Percentiles rank a stretch among this genome's conserved stretches.
Conservation (phyloP, 2,113 vertebrate species). For the Tachuris rubrigastra region DNA sequence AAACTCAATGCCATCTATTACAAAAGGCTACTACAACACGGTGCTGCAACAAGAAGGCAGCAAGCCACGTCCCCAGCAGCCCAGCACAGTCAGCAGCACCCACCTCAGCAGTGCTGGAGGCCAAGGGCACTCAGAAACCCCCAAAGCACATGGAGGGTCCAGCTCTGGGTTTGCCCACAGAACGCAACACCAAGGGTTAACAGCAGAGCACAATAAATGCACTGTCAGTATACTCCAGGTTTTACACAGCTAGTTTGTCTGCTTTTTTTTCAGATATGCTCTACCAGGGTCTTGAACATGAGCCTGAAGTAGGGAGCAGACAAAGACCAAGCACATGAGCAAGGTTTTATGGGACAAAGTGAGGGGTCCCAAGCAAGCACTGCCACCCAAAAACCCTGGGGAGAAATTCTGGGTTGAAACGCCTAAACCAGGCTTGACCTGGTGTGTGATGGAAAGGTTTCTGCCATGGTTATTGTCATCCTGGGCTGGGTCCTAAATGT, state of each 20-base stretch:
- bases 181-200: neutral
- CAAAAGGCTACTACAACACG: fast-evolving
- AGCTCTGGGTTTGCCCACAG: neutral
- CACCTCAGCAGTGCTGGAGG: neutral
- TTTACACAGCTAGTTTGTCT: neutral
- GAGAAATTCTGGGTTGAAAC: neutral
- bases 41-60: neutral
- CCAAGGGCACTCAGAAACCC: neutral
- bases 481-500: neutral
- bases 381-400: fast-evolving
- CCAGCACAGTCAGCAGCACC: neutral
- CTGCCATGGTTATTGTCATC: neutral
- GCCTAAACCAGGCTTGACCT: neutral
- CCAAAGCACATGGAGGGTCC: fast-evolving
- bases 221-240: neutral
- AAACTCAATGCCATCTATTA: neutral
- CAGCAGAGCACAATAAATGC: neutral
- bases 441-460: neutral
- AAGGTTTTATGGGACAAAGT: neutral
- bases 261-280: neutral
- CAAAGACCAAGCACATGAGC: fast-evolving
- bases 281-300: neutral
- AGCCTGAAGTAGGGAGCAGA: neutral
- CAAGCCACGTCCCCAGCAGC: neutral
- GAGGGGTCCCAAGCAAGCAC: neutral